Conservation (phyloP, 2,797 vertebrate species). For the Clarias fuscus region DNA sequence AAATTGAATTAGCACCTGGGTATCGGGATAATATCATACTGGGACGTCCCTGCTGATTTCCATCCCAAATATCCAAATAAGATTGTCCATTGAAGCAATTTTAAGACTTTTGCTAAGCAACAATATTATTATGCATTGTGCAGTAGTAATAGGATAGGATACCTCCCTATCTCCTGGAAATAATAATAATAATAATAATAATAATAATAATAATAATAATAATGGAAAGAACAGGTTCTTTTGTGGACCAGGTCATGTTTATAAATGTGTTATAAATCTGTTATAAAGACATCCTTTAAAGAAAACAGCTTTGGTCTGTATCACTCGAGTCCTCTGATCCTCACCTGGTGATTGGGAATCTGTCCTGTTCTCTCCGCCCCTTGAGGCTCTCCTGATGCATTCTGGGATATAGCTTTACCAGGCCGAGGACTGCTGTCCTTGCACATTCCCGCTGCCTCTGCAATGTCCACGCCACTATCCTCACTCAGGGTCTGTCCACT, state of each 20-base stretch:
- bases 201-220: too few relatives aligned
- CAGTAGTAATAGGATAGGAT: background rate
- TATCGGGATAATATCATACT: too few relatives aligned
- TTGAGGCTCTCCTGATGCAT: constrained; percentile 58
- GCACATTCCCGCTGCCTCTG: constrained; percentile 75
- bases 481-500: constrained; percentile 96
- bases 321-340: background rate
- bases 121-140: background rate
- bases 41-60: too few relatives aligned
- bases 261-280: background rate
- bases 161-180: background rate
- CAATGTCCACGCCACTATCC: constrained; percentile 95
- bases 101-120: background rate
- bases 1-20: too few relatives aligned
- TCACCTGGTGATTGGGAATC: constrained; percentile 71
- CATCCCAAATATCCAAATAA: background rate
- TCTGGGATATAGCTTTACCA: constrained; percentile 72
- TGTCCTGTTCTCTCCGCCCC: constrained; percentile 61
- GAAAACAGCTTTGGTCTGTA: background rate
- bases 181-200: too few relatives aligned
- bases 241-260: background rate
- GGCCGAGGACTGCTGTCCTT: constrained; percentile 79
- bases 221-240: background rate
- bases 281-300: background rate
- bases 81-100: background rate